Evolutionary conservation across 2,888 invertebrate genomes (phyloP), one percentile per base, ranked within the genome.

Genomic region (Acronicta aceris): DNA sequence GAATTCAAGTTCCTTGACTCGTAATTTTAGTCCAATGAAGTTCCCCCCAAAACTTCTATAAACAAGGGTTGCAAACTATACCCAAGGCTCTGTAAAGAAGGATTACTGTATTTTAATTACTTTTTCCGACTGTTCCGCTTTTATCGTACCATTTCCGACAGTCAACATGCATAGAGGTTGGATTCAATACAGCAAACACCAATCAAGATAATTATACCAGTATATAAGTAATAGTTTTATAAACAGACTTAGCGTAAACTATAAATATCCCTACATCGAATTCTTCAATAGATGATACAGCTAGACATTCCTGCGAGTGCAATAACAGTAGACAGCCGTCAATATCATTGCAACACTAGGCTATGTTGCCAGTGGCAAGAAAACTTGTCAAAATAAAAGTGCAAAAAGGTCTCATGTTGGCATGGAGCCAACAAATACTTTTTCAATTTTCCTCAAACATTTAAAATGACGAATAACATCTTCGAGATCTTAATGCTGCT

Each of bases 301-400:
- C 54, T 70, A 59, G 63, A 81, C 79, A 81, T 81, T 82, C 81
- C 81, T 69, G 10, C 53, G 40, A 72, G 74, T 76, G 65, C 74
- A 73, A 76, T 73, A 74, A 12, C 48, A 27, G 58, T 51, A 43
- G 53, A 55, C 21, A 15, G 46, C 38, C 69, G 59, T 45, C 5
- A 33, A 17, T 21, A 15, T 17, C 1, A 27, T 59, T 36, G 10
- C 43, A 51, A 30, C 42, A 46, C 36, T 7, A 1, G 2, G 5
- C 12, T 17, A 25, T 8, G 16, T 53, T 42, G 36, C 65, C 25
- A 48, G 25, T 17, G 0, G 4, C 0, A n/a, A 12, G 41, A 15
- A 33, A 30, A 33, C 10, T 33, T 12, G 4, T 12, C 12, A 12
- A 33, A 33, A 3, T 10, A 2, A 33, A 33, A 12, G 10, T 33